Percentiles rank a stretch among this genome's conserved stretches.
These are phyloP conservation scores for Brachycybe producta DNA, from an alignment of 2,888 invertebrate genomes.

Conservation along the genomic window DNA sequence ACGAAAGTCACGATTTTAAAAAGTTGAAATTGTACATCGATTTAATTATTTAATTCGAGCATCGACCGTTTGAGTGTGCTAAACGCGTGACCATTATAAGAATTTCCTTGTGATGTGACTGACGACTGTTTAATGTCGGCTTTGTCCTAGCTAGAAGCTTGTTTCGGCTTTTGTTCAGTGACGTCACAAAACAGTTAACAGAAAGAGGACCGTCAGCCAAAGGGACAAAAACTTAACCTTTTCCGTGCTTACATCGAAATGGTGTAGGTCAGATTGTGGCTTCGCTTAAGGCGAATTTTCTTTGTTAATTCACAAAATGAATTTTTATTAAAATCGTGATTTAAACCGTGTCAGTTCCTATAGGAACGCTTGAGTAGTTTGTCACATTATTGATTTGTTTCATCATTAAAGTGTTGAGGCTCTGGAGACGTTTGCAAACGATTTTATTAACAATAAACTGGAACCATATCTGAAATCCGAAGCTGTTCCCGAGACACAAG, in stretches of 20 bases:
- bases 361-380: background rate
- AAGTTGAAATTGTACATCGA: background rate
- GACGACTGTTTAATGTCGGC: background rate
- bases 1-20: background rate
- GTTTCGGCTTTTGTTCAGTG: too few species aligned
- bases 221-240: too few species aligned
- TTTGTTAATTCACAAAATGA: too few species aligned
- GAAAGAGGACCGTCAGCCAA: too few species aligned
- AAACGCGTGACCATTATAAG: background rate
- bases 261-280: too few species aligned
- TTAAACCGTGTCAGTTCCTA: too few species aligned
- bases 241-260: too few species aligned
- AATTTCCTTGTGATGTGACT: background rate
- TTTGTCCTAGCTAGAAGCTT: too few species aligned
- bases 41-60: background rate
- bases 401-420: conserved; percentile 52
- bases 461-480: conserved; percentile 94
- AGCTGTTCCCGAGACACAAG: conserved; percentile 69
- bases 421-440: conserved; percentile 69
- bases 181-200: too few species aligned
- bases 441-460: conserved; percentile 64
- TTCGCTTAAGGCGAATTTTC: too few species aligned
- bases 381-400: background rate
- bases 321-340: too few species aligned
- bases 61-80: too few species aligned